Evolutionary conservation across 2,888 invertebrate species (phyloP).

Genomic region (Priocnemis perturbator): DNA sequence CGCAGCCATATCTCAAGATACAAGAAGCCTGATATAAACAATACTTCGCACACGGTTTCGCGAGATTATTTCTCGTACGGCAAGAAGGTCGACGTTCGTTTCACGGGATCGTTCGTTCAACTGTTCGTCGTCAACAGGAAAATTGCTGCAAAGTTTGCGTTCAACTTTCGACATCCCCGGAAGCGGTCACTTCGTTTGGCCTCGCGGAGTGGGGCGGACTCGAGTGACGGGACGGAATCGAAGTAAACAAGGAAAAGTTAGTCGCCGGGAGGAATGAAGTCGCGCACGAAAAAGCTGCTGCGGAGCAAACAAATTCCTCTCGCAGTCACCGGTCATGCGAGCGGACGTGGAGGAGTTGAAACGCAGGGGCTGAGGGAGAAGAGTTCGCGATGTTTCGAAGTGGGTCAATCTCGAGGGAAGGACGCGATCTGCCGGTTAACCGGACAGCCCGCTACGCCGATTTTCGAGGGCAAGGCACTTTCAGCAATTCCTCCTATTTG

Average conservation of each 20-base stretch:
- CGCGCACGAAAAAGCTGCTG: slow-evolving; percentile 59
- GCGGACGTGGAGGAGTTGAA: not conserved
- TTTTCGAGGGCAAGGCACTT: slow-evolving; percentile 1
- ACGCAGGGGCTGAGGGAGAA: not conserved
- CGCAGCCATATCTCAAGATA: too few relatives aligned
- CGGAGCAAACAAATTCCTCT: slow-evolving; percentile 58
- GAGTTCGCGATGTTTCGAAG: not conserved
- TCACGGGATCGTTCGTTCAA: too few relatives aligned
- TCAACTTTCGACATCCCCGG: too few relatives aligned
- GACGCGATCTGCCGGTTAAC: not conserved
- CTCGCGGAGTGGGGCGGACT: too few relatives aligned
- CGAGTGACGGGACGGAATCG: not conserved
- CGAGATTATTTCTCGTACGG: too few relatives aligned
- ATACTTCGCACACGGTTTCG: too few relatives aligned
- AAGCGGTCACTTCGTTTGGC: too few relatives aligned
- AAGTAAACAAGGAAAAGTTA: slow-evolving; percentile 8
- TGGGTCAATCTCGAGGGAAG: slow-evolving; percentile 4
- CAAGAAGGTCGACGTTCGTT: too few relatives aligned
- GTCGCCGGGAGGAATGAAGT: slow-evolving; percentile 1
- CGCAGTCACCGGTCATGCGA: slow-evolving; percentile 27
- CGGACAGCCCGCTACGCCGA: not conserved
- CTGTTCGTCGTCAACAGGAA: too few relatives aligned
- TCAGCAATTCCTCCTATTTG: slow-evolving; percentile 8
- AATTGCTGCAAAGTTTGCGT: too few relatives aligned
- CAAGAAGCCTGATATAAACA: too few relatives aligned